Percentiles rank a stretch among this genome's conserved stretches.
phyloP scores from a whole-genome alignment of 2,113 vertebrate genomes.

The Dasypus novemcinctus region DNA sequence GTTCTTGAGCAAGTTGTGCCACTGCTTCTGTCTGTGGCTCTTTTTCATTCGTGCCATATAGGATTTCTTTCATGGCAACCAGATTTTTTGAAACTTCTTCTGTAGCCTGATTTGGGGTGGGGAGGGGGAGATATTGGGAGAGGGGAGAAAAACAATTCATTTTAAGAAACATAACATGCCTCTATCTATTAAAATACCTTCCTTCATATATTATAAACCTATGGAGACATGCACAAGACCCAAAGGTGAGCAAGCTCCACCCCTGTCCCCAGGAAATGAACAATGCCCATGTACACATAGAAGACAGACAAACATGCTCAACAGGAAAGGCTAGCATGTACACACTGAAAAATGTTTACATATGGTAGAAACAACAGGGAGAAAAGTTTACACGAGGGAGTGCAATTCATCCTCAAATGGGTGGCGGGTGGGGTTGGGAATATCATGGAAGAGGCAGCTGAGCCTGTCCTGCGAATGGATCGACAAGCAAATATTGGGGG shows the following conservation, averaged over 20 bases:
- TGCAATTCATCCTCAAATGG: not conserved
- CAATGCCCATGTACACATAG: fast-evolving
- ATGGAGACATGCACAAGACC: not conserved
- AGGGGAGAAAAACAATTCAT: slow-evolving; percentile 43
- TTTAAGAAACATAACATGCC: not conserved
- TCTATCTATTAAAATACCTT: not conserved
- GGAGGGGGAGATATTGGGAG: not conserved
- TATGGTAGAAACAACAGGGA: not conserved
- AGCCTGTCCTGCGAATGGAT: not conserved
- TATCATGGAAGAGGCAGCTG: not conserved
- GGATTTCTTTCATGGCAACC: slow-evolving; percentile 96
- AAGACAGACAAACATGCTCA: fast-evolving
- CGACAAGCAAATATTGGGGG: not conserved
- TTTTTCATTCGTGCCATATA: slow-evolving; percentile 95
- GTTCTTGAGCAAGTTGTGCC: slow-evolving; percentile 95
- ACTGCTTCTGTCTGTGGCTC: slow-evolving; percentile 95
- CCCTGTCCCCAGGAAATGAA: not conserved
- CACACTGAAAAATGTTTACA: not conserved
- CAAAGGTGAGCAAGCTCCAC: not conserved
- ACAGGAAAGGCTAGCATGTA: not conserved
- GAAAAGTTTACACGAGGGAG: not conserved
- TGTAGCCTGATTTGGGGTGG: slow-evolving; percentile 86
- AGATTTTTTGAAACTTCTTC: slow-evolving; percentile 98
- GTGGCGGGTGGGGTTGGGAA: not conserved
- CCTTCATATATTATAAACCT: not conserved